Base-by-base conservation (phyloP, 2,888 invertebrate genomes). In the Acheta domesticus region DNA sequence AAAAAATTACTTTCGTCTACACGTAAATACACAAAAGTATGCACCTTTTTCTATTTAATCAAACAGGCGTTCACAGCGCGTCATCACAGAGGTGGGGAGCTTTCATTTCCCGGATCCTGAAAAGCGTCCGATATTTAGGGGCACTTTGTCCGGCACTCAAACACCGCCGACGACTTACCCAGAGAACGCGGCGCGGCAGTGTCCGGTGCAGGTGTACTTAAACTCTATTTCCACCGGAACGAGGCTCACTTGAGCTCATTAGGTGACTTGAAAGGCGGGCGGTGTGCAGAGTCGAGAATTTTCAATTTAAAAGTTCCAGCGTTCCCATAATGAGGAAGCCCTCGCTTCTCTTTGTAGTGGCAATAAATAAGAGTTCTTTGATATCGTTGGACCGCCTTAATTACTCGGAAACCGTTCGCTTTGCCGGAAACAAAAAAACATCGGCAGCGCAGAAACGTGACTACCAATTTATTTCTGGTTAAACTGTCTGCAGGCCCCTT, bases 281-380 rank as follows among this genome's bases (percentile, higher is more conserved):
- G n/a, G 16, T 12, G 62, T n/a, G 14, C 62, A n/a, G 62, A 62
- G 62, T n/a, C n/a, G 62, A 62, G 62, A 62, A 62, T 62, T 62
- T 62, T 62, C 62, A 62, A 62, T 62, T 62, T 62, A 62, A 62
- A 62, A 62, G 16, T 62, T 62, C 62, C n/a, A 62, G 62, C 62
- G 62, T 62, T 62, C 62, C 62, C n/a, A 62, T 62, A 62, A 62
- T 62, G 62, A 62, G 62, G 16, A 62, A 62, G 62, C 8, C 62
- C 36, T 62, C n/a, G 62, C 62, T n/a, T 62, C 62, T 14, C 62
- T 62, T 62, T 62, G 62, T 62, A 62, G 62, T 14, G 62, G 62
- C 62, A 62, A 62, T 62, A 62, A 62, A 62, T 62, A 62, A 62
- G 62, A 62, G 62, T 62, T 62, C 62, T 62, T 62, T 62, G 62